Conservation (phyloP, 1,140 invertebrate genomes). For the Saccostrea cuccullata region DNA sequence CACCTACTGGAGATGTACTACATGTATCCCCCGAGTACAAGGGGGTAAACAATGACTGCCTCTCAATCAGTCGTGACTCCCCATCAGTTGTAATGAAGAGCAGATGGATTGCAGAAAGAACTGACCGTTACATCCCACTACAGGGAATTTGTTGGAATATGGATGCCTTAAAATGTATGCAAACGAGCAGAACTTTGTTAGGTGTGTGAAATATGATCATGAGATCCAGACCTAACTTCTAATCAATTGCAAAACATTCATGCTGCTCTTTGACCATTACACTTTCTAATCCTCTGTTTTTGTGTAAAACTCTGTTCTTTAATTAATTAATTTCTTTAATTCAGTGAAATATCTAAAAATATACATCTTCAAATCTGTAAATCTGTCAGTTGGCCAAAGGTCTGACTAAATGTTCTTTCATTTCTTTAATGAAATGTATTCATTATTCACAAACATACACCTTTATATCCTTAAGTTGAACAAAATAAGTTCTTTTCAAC, state of each 20-base stretch:
- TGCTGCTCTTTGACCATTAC: too few species aligned
- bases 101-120: neutral
- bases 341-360: too few species aligned
- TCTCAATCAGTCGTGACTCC: neutral
- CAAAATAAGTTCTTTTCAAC: too few species aligned
- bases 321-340: too few species aligned
- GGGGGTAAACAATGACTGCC: neutral
- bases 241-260: neutral
- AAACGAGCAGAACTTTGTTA: neutral
- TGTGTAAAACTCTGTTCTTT: too few species aligned
- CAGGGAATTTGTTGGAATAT: neutral
- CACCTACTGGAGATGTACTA: neutral
- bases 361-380: too few species aligned
- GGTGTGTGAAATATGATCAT: neutral
- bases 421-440: too few species aligned
- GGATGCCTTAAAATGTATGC: neutral
- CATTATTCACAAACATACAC: neutral
- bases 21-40: neutral
- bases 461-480: neutral
- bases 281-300: too few species aligned
- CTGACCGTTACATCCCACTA: neutral
- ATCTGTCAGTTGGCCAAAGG: too few species aligned
- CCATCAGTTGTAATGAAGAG: slow-evolving; percentile 17
- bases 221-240: neutral
- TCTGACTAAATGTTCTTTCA: too few species aligned